Conservation (phyloP, 2,888 invertebrate genomes). For the Carterocephalus palaemon region DNA sequence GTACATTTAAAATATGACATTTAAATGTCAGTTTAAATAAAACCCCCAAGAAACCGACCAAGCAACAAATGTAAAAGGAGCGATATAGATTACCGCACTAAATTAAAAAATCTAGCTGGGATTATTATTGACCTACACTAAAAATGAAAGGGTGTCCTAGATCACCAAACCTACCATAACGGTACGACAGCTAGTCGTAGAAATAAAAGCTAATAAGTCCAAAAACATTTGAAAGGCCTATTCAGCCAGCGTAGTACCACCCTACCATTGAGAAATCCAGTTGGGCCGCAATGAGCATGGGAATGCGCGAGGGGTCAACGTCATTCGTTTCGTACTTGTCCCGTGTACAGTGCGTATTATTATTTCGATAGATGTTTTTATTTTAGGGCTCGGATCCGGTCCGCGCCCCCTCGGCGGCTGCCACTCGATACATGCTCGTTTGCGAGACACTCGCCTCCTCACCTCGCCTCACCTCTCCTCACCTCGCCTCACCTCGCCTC, state of each 20-base stretch:
- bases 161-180: conserved; percentile 32
- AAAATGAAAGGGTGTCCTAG: too few relatives aligned
- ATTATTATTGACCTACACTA: too few relatives aligned
- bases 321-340: conserved; percentile 71
- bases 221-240: conserved; percentile 68
- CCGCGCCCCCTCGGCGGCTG: conserved; percentile 65
- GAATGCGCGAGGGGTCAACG: conserved; percentile 77
- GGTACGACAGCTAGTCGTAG: conserved; percentile 59
- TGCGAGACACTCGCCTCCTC: conserved; percentile 15
- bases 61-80: too few relatives aligned
- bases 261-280: conserved; percentile 73
- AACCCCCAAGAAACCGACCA: too few relatives aligned
- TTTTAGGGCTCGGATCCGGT: conserved; percentile 77
- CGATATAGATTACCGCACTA: too few relatives aligned
- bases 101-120: too few relatives aligned
- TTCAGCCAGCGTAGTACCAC: conserved; percentile 64
- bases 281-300: conserved; percentile 66
- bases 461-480: conserved; percentile 22
- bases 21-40: too few relatives aligned
- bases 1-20: too few relatives aligned
- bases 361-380: conserved; percentile 78
- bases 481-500: conserved; percentile 18
- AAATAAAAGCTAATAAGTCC: conserved; percentile 73
- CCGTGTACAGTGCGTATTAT: conserved; percentile 73
- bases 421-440: conserved; percentile 31